Percentiles rank a stretch among this genome's conserved stretches.
These are phyloP conservation scores for Petrolisthes manimaculis DNA, from an alignment of 2,888 invertebrate species.

Conservation along the genomic window DNA sequence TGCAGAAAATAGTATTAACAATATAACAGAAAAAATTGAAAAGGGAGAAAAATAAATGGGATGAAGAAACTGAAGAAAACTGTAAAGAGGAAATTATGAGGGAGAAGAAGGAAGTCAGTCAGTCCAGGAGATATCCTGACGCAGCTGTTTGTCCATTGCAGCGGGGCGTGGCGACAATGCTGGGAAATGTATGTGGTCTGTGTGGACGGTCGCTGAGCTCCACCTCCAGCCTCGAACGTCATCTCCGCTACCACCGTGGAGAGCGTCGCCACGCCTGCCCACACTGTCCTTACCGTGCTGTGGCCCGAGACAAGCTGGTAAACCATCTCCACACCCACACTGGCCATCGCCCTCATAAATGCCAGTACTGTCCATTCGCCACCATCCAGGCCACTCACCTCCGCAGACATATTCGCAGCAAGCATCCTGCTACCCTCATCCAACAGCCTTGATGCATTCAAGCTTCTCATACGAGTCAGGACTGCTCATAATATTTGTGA, in stretches of 20 bases:
- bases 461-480: background rate
- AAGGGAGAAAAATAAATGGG: background rate
- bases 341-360: slow-evolving; percentile 79
- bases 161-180: slow-evolving; percentile 27
- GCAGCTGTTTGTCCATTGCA: slow-evolving; percentile 40
- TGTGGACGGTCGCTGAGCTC: slow-evolving; percentile 81
- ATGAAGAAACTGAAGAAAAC: background rate
- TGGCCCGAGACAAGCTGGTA: slow-evolving; percentile 89
- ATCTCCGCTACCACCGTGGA: slow-evolving; percentile 46
- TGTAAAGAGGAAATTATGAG: background rate
- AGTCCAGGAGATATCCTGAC: slow-evolving; percentile 9
- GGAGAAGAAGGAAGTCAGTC: background rate
- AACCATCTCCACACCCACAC: slow-evolving; percentile 81
- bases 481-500: background rate
- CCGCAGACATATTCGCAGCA: slow-evolving; percentile 41
- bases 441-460: background rate
- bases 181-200: slow-evolving; percentile 73
- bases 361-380: slow-evolving; percentile 92
- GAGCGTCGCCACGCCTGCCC: slow-evolving; percentile 44
- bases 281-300: slow-evolving; percentile 67
- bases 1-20: no score
- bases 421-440: slow-evolving; percentile 12
- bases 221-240: slow-evolving; percentile 74
- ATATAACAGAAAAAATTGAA: background rate
- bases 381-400: slow-evolving; percentile 68